Base-by-base conservation (phyloP, 2,113 vertebrate species). In the Calidris pugnax region DNA sequence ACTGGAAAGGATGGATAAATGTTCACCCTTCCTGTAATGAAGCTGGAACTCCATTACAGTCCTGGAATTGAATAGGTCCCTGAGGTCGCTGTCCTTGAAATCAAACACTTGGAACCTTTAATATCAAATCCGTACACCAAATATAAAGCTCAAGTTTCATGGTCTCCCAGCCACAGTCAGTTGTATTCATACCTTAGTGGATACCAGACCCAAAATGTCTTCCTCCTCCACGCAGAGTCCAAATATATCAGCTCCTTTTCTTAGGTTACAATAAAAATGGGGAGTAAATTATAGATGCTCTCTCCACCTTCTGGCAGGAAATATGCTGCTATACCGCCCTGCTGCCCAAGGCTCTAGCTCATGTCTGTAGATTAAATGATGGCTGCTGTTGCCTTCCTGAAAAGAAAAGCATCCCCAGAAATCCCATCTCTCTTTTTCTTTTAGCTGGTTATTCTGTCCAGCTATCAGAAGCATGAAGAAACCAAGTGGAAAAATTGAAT, bases 401-500 rank as follows among this genome's bases (percentile, higher is more conserved):
- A 50, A 74, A 67, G 90, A 89, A 77, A 89, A 89, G 16, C 73
- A 72, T 43, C 68, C 57, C 72, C 91, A 73, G 60, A 66, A 94
- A 89, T 59, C 45, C 18, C 59, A 55, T 45, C 39, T 47, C 8
- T 43, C 32, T 55, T 6, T 62, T 51, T 55, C 35, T 64, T n/a
- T 26, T 2, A 72, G 78, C 82, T 51, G 67, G 4, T 83, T 79
- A 17, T 69, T 66, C 7, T 77, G 81, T 45, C 77, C 88, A 33
- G 79, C 85, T 63, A 33, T 87, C 63, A 48, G 83, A 55, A 84
- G 67, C 69, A 28, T 6, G 10, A 55, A 50, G 89, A 94, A 94
- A 72, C 86, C 78, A 9, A 77, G 90, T 26, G 81, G 96, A 97
- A 97, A 41, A 89, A 94, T 91, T 18, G 27, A 32, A 85, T 92